phyloP scores from a whole-genome alignment of 2,888 invertebrate species.

The Tryphoninae sp. region DNA sequence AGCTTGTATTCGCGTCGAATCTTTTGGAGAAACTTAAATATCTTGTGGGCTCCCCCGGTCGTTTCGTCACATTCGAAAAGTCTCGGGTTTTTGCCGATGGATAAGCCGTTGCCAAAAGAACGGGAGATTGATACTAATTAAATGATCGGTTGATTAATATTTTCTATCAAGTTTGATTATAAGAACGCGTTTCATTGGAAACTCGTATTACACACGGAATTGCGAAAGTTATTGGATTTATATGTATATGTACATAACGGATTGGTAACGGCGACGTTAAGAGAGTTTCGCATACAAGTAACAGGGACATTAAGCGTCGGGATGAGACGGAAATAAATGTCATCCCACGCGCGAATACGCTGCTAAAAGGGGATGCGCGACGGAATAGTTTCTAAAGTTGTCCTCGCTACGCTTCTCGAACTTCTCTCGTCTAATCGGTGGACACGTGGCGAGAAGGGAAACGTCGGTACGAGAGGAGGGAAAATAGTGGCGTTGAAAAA shows the following conservation, averaged over 20 bases:
- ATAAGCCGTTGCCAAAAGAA: neutral
- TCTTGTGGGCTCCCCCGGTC: neutral
- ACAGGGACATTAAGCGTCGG: conserved; percentile 43
- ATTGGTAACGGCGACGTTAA: conserved; percentile 33
- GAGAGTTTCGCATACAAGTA: conserved; percentile 53
- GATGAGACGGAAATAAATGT: conserved; percentile 75
- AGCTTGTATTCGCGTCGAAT: neutral
- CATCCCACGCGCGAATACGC: conserved; percentile 80
- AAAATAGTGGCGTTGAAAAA: neutral
- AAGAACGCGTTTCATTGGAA: neutral
- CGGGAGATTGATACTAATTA: too few species aligned
- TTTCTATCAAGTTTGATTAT: neutral
- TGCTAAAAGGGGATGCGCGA: conserved; percentile 78
- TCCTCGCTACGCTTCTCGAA: conserved; percentile 63
- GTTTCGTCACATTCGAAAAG: neutral
- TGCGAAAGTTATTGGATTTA: neutral
- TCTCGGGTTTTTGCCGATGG: neutral
- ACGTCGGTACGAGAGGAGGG: conserved; percentile 35
- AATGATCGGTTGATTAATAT: neutral
- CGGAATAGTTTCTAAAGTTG: conserved; percentile 80
- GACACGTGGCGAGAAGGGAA: conserved; percentile 69
- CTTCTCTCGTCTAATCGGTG: conserved; percentile 39
- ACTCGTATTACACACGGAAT: neutral
- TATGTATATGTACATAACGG: neutral
- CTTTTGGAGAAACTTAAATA: neutral